A percentile compares a stretch with the other conserved stretches of the same genome.
phyloP scores from a whole-genome alignment of 2,797 vertebrate species.

The Siniperca undulata region DNA sequence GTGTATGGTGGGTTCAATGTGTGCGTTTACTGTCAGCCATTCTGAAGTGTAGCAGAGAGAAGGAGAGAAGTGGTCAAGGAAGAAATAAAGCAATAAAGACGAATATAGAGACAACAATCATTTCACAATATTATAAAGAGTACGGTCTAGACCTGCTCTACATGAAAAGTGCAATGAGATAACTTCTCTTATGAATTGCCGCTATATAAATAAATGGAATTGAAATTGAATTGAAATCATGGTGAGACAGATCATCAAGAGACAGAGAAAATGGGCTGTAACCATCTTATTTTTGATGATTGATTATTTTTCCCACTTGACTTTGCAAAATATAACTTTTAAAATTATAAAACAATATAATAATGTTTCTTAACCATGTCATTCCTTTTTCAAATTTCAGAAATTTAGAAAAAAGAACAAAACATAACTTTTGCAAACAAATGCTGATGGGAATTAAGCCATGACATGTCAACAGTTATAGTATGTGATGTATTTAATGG shows the following conservation, averaged over 20 bases:
- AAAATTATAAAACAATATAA: neutral
- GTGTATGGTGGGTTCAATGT: neutral
- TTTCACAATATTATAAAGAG: no score
- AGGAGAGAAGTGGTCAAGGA: neutral
- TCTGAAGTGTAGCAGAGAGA: neutral
- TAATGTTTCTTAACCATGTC: no score
- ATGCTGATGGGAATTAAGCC: no score
- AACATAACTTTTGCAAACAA: no score
- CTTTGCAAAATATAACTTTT: no score
- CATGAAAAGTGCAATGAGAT: no score
- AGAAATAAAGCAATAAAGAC: neutral
- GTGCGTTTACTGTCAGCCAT: neutral
- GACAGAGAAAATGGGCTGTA: neutral
- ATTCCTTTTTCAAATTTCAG: no score
- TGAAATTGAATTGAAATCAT: neutral
- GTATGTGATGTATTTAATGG: neutral
- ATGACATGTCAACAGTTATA: neutral
- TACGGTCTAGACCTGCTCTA: no score
- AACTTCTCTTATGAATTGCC: no score
- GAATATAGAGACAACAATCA: neutral
- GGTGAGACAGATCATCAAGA: no score
- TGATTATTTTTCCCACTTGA: neutral
- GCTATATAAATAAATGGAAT: no score
- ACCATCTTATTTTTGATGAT: neutral
- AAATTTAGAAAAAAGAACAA: neutral